Percentiles rank a stretch among this genome's conserved stretches.
phyloP scores from a whole-genome alignment of 2,113 vertebrate genomes.

The Brachyistius frenatus region DNA sequence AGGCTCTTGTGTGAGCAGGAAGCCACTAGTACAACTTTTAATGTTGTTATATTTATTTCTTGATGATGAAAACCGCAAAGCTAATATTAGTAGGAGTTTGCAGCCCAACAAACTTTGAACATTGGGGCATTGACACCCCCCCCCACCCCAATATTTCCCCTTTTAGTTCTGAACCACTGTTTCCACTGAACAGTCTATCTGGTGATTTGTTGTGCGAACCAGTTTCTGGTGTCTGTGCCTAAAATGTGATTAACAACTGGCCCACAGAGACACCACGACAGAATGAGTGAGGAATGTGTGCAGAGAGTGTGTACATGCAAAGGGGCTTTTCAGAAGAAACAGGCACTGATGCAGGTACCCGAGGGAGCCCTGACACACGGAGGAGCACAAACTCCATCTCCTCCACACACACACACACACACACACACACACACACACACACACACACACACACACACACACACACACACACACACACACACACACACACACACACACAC shows the following conservation, averaged over 20 bases:
- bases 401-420: conserved; percentile 9
- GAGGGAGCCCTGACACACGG: conserved; percentile 53
- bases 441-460: conserved; percentile 23
- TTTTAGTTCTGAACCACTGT: background rate
- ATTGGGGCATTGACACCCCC: background rate
- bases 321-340: conserved; percentile 70
- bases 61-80: background rate
- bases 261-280: conserved; percentile 21
- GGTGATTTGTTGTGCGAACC: conserved; percentile 39
- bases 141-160: background rate
- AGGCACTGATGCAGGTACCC: conserved; percentile 60
- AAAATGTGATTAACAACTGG: conserved; percentile 53
- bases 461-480: background rate
- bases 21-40: conserved; percentile 52
- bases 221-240: conserved; percentile 17
- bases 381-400: conserved; percentile 32
- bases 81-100: conserved; percentile 24
- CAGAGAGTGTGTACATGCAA: conserved; percentile 32
- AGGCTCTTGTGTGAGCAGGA: conserved; percentile 57
- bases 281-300: conserved; percentile 38
- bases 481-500: conserved; percentile 17
- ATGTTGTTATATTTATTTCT: no score
- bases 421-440: background rate
- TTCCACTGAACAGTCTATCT: conserved; percentile 14
- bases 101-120: background rate